A percentile compares a stretch with the other conserved stretches of the same genome.
phyloP scores from a whole-genome alignment of 2,797 vertebrate genomes.

The Pagetopsis macropterus region DNA sequence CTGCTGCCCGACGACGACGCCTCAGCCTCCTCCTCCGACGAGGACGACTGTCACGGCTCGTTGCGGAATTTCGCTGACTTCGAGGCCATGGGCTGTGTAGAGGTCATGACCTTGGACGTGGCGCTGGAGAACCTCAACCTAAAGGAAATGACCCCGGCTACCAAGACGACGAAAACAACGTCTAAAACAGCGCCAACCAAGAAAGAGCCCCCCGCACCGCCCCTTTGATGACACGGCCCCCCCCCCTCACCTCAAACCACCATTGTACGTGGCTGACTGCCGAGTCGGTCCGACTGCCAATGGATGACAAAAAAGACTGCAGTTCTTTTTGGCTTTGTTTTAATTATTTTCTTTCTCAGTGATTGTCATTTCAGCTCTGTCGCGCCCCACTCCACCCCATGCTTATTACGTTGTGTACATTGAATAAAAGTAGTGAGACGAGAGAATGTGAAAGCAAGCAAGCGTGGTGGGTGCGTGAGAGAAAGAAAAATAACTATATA shows the following conservation, averaged over 20 bases:
- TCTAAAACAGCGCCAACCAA: conserved; percentile 85
- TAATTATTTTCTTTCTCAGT: conserved; percentile 86
- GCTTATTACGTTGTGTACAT: conserved; percentile 98
- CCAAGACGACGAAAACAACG: conserved; percentile 74
- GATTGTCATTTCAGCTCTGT: conserved; percentile 99
- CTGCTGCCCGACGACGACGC: conserved; percentile 91
- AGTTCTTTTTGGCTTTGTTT: conserved; percentile 85
- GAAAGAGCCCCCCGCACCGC: conserved; percentile 96
- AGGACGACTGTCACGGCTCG: conserved; percentile 84
- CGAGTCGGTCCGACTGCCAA: conserved; percentile 74
- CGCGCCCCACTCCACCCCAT: conserved; percentile 78
- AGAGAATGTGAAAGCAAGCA: conserved; percentile 87
- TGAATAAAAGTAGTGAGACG: conserved; percentile 87
- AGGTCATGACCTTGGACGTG: conserved; percentile 99
- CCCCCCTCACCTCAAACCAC: conserved; percentile 66
- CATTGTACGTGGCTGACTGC: conserved; percentile 69
- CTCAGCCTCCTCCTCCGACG: conserved; percentile 85
- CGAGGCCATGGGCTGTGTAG: conserved; percentile 98
- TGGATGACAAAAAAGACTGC: conserved; percentile 80
- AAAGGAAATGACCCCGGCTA: conserved; percentile 89
- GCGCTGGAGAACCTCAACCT: conserved; percentile 99
- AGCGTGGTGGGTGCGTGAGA: conserved; percentile 69
- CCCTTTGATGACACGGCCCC: conserved; percentile 95
- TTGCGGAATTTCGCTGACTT: conserved; percentile 96
- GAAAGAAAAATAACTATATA: conserved; percentile 77